Conservation (phyloP, 1,140 invertebrate genomes). For the Leucophenga varia region DNA sequence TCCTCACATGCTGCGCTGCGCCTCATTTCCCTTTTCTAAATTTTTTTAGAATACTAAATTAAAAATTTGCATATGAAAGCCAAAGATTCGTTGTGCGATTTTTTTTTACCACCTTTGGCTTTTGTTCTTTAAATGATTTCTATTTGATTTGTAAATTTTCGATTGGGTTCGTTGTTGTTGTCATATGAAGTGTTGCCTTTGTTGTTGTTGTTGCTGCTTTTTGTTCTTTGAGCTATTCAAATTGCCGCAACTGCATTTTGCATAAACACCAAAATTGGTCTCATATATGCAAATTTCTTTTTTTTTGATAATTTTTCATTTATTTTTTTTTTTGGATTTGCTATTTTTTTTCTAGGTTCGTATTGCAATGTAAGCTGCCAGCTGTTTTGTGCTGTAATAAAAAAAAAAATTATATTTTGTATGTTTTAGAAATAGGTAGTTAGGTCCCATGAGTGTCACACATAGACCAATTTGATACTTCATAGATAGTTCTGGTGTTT, state of each 20-base stretch:
- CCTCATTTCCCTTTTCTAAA: background rate
- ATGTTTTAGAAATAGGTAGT: too few relatives aligned
- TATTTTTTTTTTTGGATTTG: constrained; percentile 16
- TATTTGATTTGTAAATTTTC: constrained; percentile 25
- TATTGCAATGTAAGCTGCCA: too few relatives aligned
- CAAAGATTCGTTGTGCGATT: constrained; percentile 26
- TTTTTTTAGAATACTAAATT: too few relatives aligned
- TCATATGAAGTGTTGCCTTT: constrained; percentile 23
- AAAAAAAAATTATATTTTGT: too few relatives aligned
- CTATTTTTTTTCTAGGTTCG: too few relatives aligned
- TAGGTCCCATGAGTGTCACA: too few relatives aligned
- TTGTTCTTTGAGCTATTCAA: constrained; percentile 3
- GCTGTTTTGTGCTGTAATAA: too few relatives aligned
- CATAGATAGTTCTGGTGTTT: too few relatives aligned
- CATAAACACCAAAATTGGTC: constrained; percentile 29
- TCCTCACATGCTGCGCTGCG: too few relatives aligned
- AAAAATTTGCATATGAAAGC: constrained; percentile 51
- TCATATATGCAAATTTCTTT: constrained; percentile 45
- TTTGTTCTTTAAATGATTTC: constrained; percentile 39
- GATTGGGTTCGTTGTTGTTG: constrained; percentile 23
- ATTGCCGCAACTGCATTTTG: background rate
- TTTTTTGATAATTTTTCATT: constrained; percentile 6
- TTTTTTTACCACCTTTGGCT: constrained; percentile 44
- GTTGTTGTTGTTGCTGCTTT: too few relatives aligned
- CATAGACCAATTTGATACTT: too few relatives aligned